Base-by-base conservation (phyloP, 2,797 vertebrate species). In the Micrastur ruficollis region DNA sequence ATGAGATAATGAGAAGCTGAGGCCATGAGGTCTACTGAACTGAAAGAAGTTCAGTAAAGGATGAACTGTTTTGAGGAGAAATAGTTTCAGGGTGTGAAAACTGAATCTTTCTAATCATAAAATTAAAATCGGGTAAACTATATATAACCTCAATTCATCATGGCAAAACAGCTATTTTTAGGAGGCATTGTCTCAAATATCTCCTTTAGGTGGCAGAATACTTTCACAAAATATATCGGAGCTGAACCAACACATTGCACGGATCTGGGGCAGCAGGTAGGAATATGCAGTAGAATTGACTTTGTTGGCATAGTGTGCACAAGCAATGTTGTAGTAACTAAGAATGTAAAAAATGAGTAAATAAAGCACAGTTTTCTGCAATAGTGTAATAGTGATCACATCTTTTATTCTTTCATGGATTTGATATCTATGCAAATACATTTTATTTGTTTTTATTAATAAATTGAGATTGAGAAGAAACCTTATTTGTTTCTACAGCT, bases 181-280 rank as follows among this genome's bases (percentile, higher is more conserved):
- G 9, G 16, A 59, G 8, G 0, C 19, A 67, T 70, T 71, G 18
- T 56, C 52, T 90, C 29, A 80, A 73, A 42, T 82, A 81, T 71
- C 40, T 71, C 86, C 93, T 96, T 94, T 91, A 95, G 86, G 70
- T 95, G 93, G 89, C 91, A 95, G 84, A 86, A 71, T 89, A 74
- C 83, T 90, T 97, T 96, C 86, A 95, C 20, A 70, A 91, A 95
- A 89, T 75, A 23, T 7, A n/a, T 70, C 50, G 74, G 27, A 89
- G 19, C 42, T 82, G 63, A 73, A 92, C 29, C 6, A 84, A 52
- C 15, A 29, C 16, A 7, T 15, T 75, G 9, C 18, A 5, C 11
- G 31, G 21, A 13, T 38, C 62, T 59, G 34, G 76, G 66, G 46
- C 42, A 80, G 25, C 20, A 81, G 40, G 11, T 20, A 31, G 6